These are phyloP conservation scores for Tupiocoris notatus DNA, from an alignment of 2,888 invertebrate genomes.

Conservation along the genomic window DNA sequence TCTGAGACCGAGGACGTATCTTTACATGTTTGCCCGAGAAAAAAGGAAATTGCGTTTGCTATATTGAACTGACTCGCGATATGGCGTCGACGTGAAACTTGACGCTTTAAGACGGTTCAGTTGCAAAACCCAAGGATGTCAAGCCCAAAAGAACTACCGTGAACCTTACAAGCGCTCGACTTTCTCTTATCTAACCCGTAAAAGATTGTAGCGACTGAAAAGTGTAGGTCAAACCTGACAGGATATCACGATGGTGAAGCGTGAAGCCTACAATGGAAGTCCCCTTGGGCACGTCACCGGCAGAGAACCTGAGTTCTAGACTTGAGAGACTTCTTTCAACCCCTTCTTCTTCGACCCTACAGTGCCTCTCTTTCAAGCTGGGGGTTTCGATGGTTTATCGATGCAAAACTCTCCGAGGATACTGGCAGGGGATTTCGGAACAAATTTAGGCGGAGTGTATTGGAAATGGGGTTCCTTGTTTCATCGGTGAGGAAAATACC, in stretches of 20 bases:
- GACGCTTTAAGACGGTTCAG: not conserved
- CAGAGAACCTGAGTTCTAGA: not conserved
- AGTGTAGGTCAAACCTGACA: not conserved
- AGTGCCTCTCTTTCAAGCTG: not conserved
- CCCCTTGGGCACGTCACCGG: not conserved
- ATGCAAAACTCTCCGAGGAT: not conserved
- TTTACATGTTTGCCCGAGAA: no score
- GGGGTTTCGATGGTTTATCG: not conserved
- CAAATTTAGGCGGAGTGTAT: not conserved
- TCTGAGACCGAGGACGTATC: no score
- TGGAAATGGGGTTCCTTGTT: no score
- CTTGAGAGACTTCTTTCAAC: not conserved
- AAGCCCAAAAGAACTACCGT: not conserved
- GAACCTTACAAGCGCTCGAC: not conserved
- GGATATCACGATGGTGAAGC: not conserved
- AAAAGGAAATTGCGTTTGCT: no score
- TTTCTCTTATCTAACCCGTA: not conserved
- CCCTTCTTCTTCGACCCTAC: not conserved
- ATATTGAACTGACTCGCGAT: no score
- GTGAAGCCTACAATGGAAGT: not conserved
- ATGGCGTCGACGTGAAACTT: not conserved
- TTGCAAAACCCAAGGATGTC: not conserved
- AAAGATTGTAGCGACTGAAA: not conserved
- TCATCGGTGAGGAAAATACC: no score
- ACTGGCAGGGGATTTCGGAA: not conserved